Conservation (phyloP, 2,113 vertebrate species). For the Myiozetetes cayanensis region DNA sequence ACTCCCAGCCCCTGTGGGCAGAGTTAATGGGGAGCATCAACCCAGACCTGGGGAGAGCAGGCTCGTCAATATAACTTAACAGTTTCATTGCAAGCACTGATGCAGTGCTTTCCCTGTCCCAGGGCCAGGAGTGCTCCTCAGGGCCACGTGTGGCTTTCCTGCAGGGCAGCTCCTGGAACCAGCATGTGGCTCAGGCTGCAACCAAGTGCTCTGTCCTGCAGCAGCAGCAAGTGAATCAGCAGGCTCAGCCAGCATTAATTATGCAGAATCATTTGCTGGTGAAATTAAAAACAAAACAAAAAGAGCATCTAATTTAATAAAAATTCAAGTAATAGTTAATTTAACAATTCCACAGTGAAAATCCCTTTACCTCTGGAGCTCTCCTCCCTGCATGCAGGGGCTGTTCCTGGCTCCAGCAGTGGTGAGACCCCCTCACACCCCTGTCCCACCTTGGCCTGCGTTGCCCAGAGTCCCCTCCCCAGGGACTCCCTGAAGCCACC, state of each 20-base stretch:
- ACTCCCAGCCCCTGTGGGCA: neutral
- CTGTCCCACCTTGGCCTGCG: fast-evolving
- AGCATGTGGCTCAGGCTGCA: fast-evolving
- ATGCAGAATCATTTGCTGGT: neutral
- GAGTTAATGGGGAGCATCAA: neutral
- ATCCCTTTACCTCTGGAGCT: neutral
- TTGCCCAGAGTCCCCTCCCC: neutral
- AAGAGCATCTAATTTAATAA: slow-evolving; percentile 18
- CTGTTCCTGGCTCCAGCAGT: neutral
- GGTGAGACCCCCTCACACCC: fast-evolving
- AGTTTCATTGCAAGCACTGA: neutral
- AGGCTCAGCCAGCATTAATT: slow-evolving; percentile 8
- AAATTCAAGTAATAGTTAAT: slow-evolving; percentile 48
- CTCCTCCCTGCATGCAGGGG: neutral
- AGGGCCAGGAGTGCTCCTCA: neutral
- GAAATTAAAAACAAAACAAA: neutral
- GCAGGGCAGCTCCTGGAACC: neutral
- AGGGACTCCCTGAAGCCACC: neutral
- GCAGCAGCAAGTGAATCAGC: neutral
- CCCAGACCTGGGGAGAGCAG: neutral
- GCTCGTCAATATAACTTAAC: neutral
- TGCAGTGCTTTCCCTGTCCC: neutral
- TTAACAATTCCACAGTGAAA: neutral
- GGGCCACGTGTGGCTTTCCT: fast-evolving
- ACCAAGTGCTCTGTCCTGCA: neutral